phyloP scores from a whole-genome alignment of 2,888 invertebrate genomes.

The Eupithecia subfuscata region DNA sequence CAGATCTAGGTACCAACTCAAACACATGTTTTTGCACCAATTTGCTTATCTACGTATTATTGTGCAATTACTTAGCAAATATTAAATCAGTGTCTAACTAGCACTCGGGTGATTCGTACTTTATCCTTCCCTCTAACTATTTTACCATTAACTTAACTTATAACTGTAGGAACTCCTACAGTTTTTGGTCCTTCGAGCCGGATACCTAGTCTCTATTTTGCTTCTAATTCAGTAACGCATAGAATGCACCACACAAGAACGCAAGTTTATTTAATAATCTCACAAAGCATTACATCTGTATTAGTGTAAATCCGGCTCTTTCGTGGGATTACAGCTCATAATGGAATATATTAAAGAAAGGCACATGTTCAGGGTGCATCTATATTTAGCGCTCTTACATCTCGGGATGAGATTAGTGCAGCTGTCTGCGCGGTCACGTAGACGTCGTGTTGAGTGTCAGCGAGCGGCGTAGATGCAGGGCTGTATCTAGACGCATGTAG shows the following conservation, averaged over 20 bases:
- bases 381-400: conserved; percentile 56
- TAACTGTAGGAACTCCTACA: no score
- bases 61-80: no score
- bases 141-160: no score
- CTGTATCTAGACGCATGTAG: conserved; percentile 9
- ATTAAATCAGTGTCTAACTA: no score
- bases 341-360: conserved; percentile 29
- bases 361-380: conserved; percentile 39
- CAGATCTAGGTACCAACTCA: no score
- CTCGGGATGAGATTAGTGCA: conserved; percentile 69
- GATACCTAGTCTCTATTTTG: no score
- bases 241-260: not conserved
- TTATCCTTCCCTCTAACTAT: no score
- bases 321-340: conserved; percentile 6
- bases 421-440: conserved; percentile 80
- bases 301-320: not conserved
- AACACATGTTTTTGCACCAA: no score
- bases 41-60: no score
- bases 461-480: conserved; percentile 54
- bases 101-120: no score
- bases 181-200: no score
- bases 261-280: not conserved
- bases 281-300: not conserved
- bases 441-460: conserved; percentile 69
- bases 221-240: not conserved